Percentiles rank a stretch among this genome's conserved stretches.
Evolutionary conservation across 2,113 vertebrate genomes (phyloP).

Genomic region (Heterotis niloticus): DNA sequence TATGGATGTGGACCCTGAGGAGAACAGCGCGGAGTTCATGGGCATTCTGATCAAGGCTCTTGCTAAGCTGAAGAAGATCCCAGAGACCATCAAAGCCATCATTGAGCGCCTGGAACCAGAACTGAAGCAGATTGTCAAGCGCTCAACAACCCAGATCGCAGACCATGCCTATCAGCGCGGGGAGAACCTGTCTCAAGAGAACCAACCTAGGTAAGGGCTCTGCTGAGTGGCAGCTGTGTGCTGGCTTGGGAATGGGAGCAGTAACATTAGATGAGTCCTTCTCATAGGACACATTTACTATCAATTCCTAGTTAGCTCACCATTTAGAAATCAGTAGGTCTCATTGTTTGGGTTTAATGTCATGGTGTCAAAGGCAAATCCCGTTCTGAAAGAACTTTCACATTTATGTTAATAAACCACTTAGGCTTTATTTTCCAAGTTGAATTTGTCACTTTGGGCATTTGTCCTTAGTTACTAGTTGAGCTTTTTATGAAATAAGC

Average conservation of each 20-base stretch:
- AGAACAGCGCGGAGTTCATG: constrained; percentile 91
- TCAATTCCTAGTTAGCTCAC: no score
- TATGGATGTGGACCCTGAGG: constrained; percentile 84
- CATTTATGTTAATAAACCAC: neutral
- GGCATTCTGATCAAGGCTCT: constrained; percentile 91
- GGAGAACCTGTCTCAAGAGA: constrained; percentile 81
- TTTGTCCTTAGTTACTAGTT: neutral
- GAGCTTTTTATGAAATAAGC: neutral
- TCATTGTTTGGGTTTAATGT: no score
- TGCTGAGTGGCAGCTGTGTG: neutral
- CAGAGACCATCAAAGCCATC: constrained; percentile 91
- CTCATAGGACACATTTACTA: no score
- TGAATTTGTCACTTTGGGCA: neutral
- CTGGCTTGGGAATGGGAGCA: no score
- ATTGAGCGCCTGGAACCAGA: constrained; percentile 91
- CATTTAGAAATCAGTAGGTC: no score
- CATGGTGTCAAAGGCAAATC: neutral
- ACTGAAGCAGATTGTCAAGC: constrained; percentile 91
- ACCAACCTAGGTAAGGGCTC: constrained; percentile 79
- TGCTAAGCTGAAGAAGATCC: constrained; percentile 92
- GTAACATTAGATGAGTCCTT: neutral
- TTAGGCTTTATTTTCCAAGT: neutral
- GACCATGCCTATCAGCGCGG: constrained; percentile 89
- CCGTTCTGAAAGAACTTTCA: neutral
- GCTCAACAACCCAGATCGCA: constrained; percentile 94